Conservation (phyloP, 2,888 invertebrate genomes). For the Limnephilus rhombicus region DNA sequence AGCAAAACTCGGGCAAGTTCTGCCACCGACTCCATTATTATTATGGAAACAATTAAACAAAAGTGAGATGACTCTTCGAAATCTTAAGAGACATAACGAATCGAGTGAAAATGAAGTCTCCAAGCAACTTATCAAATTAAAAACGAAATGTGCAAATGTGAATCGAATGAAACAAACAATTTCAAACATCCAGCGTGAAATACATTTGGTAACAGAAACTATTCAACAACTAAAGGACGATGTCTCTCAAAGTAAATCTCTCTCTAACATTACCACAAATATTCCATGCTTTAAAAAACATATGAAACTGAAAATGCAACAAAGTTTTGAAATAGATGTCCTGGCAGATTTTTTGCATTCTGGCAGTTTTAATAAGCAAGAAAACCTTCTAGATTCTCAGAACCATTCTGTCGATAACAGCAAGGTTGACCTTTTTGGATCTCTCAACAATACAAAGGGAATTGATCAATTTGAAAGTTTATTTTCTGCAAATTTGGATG, state of each 20-base stretch:
- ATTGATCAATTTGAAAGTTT: slow-evolving; percentile 28
- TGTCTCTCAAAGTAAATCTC: slow-evolving; percentile 37
- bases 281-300: slow-evolving; percentile 54
- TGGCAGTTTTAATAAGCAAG: neutral
- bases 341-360: slow-evolving; percentile 45
- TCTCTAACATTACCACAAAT: slow-evolving; percentile 40
- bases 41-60: slow-evolving; percentile 39
- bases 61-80: slow-evolving; percentile 11
- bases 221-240: slow-evolving; percentile 51
- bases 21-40: slow-evolving; percentile 52
- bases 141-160: slow-evolving; percentile 44
- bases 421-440: neutral
- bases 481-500: slow-evolving; percentile 30
- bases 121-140: slow-evolving; percentile 43
- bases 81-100: neutral
- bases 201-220: slow-evolving; percentile 51
- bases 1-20: slow-evolving; percentile 54
- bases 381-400: neutral
- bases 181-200: slow-evolving; percentile 36
- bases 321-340: slow-evolving; percentile 37
- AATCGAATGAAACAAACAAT: slow-evolving; percentile 35
- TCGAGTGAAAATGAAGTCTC: slow-evolving; percentile 26
- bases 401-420: neutral
- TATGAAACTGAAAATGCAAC: slow-evolving; percentile 32
- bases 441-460: neutral